Percentiles rank a stretch among this genome's conserved stretches.
Evolutionary conservation across 2,797 vertebrate genomes (phyloP).

Genomic region (Anableps anableps): DNA sequence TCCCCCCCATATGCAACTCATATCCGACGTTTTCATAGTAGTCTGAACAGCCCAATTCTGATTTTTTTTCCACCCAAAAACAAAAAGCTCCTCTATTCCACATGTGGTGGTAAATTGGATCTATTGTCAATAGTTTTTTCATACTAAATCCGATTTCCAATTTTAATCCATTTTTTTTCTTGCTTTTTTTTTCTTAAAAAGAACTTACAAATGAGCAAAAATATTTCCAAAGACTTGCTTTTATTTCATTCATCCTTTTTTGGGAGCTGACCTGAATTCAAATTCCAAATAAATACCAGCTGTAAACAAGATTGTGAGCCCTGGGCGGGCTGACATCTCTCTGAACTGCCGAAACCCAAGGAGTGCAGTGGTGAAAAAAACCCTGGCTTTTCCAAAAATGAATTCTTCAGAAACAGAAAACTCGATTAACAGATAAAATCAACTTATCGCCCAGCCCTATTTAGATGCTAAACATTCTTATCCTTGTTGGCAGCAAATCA

Average conservation of each 20-base stretch:
- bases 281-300: not conserved
- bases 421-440: too few relatives aligned
- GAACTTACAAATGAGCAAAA: too few relatives aligned
- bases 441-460: not conserved
- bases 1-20: not conserved
- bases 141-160: not conserved
- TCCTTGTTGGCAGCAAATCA: constrained; percentile 86
- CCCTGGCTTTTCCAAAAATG: too few relatives aligned
- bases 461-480: not conserved
- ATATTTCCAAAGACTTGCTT: not conserved
- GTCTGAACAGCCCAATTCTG: too few relatives aligned
- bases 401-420: too few relatives aligned
- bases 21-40: not conserved
- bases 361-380: too few relatives aligned
- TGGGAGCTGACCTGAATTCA: not conserved
- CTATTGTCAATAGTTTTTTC: not conserved
- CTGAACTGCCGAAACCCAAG: not conserved
- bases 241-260: not conserved
- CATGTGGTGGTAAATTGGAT: not conserved
- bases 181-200: not conserved
- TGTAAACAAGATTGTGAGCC: not conserved
- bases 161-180: not conserved
- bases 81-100: too few relatives aligned
- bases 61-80: too few relatives aligned
- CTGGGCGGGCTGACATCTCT: too few relatives aligned